These are phyloP conservation scores for Rhabditophanes sp. DNA, from an alignment of 2,888 invertebrate genomes.

Conservation along the genomic window DNA sequence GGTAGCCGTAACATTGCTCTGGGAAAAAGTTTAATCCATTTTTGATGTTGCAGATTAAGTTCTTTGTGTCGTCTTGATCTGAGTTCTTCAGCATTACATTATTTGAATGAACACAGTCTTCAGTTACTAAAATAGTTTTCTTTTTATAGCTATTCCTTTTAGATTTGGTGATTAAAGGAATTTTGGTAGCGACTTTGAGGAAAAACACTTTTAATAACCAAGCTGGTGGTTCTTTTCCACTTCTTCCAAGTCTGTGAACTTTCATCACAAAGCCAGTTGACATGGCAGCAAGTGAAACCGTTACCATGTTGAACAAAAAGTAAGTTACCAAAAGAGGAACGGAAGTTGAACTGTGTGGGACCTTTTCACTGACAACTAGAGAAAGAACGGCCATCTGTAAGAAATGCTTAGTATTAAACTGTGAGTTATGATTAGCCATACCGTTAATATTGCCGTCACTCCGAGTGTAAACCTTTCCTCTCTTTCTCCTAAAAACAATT, in stretches of 20 bases:
- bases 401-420: too few relatives aligned
- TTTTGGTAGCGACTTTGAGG: too few relatives aligned
- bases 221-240: conserved; percentile 24
- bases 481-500: conserved; percentile 6
- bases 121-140: too few relatives aligned
- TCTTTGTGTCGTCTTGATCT: too few relatives aligned
- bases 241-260: conserved; percentile 26
- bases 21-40: too few relatives aligned
- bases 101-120: too few relatives aligned
- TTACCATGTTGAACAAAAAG: conserved; percentile 40
- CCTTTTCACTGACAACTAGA: conserved; percentile 38
- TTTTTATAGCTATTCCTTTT: too few relatives aligned
- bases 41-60: too few relatives aligned
- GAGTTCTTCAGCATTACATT: too few relatives aligned
- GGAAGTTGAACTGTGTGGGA: conserved; percentile 35
- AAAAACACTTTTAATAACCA: conserved; percentile 20
- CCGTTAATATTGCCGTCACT: conserved; percentile 36
- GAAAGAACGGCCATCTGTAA: conserved; percentile 34
- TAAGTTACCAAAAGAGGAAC: conserved; percentile 36
- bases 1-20: too few relatives aligned
- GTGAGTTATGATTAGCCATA: too few relatives aligned
- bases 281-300: conserved; percentile 31
- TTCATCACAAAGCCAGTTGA: conserved; percentile 31
- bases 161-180: too few relatives aligned
- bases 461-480: conserved; percentile 36